Evolutionary conservation across 2,888 invertebrate species (phyloP), one percentile per base, ranked within the genome.

Genomic region (Spialia ferax): DNA sequence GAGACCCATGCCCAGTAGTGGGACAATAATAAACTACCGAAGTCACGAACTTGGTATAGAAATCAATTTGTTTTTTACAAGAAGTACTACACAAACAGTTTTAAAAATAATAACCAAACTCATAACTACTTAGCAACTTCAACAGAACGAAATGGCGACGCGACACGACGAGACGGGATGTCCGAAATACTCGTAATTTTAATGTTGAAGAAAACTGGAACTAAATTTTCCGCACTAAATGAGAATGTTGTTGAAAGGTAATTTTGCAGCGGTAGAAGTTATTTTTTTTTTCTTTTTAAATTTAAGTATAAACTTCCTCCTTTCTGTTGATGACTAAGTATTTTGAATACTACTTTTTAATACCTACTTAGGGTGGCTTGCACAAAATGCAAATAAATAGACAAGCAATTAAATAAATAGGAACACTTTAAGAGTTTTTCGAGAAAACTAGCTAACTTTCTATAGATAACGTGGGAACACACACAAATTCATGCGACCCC

Each of bases 211-310:
- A 63, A 63, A 63, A 42, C 54, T 42, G 13, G 42, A 23, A 42
- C 26, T 18, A 15, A 55, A 63, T 15, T 63, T 63, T 23, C 50
- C 7, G 18, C 7, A 26, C 42, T 29, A 42, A 54, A 26, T 54
- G 38, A 11, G 29, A 63, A 55, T 63, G 63, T 52, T 42, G 26
- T 29, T 63, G 63, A 55, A 55, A 63, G 42, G 63, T 63, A 63
- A 38, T 63, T 63, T 63, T 26, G 26, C 13, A 54, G 26, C 13
- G 11, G 54, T 54, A 54, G 23, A 63, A 54, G 10, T 62, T 42
- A 1, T 63, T 54, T 29, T 55, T 32, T 15, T 32, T 29, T 55
- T 11, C 26, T 55, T 18, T 29, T n/a, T 10, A 32, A 13, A 55
- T 29, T 55, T 42, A n/a, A 4, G n/a, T 15, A 5, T 38, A 38